Conservation (phyloP, 1,140 invertebrate species). For the Eulimnadia texana region DNA sequence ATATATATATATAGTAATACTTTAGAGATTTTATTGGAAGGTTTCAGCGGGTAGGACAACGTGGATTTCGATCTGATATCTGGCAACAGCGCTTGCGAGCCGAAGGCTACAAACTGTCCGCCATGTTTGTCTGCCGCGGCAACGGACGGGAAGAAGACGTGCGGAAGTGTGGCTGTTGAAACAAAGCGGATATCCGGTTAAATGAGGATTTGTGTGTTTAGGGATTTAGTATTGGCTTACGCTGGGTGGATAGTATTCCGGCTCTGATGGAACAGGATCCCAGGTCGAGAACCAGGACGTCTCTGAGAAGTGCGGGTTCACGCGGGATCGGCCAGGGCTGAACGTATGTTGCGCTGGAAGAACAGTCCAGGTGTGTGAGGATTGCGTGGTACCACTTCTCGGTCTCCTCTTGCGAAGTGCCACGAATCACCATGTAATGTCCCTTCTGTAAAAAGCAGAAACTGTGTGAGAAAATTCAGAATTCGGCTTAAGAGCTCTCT, state of each 20-base stretch:
- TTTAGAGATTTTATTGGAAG: slow-evolving; percentile 38
- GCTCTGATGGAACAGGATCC: slow-evolving; percentile 42
- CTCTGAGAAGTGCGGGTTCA: slow-evolving; percentile 26
- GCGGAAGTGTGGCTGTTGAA: slow-evolving; percentile 35
- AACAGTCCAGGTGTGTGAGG: slow-evolving; percentile 37
- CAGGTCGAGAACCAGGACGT: slow-evolving; percentile 39
- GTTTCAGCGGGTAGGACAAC: slow-evolving; percentile 32
- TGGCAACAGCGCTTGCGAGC: slow-evolving; percentile 37
- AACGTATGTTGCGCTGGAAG: slow-evolving; percentile 30
- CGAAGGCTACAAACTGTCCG: slow-evolving; percentile 30
- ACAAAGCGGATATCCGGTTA: no score
- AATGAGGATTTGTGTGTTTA: no score
- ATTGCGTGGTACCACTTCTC: slow-evolving; percentile 37
- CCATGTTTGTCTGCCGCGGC: slow-evolving; percentile 33
- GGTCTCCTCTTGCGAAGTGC: slow-evolving; percentile 32
- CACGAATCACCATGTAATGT: slow-evolving; percentile 37
- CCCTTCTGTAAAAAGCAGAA: slow-evolving; percentile 31
- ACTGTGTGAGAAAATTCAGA: neutral
- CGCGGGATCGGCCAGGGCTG: slow-evolving; percentile 31
- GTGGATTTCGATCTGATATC: slow-evolving; percentile 29
- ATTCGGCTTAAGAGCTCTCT: neutral
- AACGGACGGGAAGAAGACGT: slow-evolving; percentile 42
- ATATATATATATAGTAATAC: no score
- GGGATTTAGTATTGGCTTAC: slow-evolving; percentile 24
- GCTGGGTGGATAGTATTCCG: slow-evolving; percentile 38